Evolutionary conservation across 2,113 vertebrate genomes (phyloP).

Genomic region (Parotia lawesii): DNA sequence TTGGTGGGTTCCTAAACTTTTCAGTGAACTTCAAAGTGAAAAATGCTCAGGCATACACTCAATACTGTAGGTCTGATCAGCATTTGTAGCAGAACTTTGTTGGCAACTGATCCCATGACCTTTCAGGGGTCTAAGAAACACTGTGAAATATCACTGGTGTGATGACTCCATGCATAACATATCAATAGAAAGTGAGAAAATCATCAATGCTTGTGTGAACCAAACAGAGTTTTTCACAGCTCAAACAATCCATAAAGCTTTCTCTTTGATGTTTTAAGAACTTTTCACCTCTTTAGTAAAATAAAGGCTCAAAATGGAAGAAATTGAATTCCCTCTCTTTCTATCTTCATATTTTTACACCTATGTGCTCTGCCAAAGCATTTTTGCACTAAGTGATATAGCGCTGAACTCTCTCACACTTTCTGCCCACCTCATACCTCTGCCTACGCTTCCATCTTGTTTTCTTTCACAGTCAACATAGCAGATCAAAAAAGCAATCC

Average conservation of each 20-base stretch:
- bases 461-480: constrained; percentile 8
- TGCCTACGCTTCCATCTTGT: constrained; percentile 9
- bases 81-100: constrained; percentile 5
- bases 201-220: constrained; percentile 27
- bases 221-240: constrained; percentile 54
- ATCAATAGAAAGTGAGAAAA: constrained; percentile 50
- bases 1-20: not conserved
- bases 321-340: constrained; percentile 8
- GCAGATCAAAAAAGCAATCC: not conserved
- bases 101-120: not conserved
- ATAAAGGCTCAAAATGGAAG: constrained; percentile 25
- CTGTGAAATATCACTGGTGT: constrained; percentile 7
- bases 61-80: not conserved
- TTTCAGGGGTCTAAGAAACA: constrained; percentile 4
- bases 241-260: constrained; percentile 45
- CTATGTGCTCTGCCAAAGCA: constrained; percentile 17
- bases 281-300: constrained; percentile 36
- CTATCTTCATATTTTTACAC: constrained; percentile 28
- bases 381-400: not conserved
- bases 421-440: constrained; percentile 20
- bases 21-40: not conserved
- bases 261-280: constrained; percentile 19
- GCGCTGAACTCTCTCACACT: not conserved
- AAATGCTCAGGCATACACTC: not conserved
- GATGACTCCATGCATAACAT: constrained; percentile 24